These are phyloP conservation scores for Philereme transversata DNA, from an alignment of 2,888 invertebrate genomes.

Conservation along the genomic window DNA sequence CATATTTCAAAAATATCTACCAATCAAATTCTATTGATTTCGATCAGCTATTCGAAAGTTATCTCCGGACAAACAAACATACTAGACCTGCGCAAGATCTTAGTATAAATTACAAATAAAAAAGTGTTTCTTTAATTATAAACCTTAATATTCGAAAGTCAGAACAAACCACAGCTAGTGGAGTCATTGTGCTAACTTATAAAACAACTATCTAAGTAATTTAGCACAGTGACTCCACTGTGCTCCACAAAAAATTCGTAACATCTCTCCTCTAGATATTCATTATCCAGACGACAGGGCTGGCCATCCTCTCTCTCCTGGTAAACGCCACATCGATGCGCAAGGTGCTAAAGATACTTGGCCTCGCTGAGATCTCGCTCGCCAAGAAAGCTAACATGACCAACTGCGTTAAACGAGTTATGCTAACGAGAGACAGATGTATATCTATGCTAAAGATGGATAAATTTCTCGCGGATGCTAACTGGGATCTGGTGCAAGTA, in stretches of 20 bases:
- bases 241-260: neutral
- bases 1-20: too few relatives aligned
- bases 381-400: conserved; percentile 83
- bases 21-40: too few relatives aligned
- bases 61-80: too few relatives aligned
- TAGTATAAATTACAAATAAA: too few relatives aligned
- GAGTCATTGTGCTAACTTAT: too few relatives aligned
- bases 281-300: conserved; percentile 82
- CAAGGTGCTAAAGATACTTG: conserved; percentile 77
- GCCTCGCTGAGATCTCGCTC: conserved; percentile 76
- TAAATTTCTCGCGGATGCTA: conserved; percentile 86
- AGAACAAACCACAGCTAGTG: too few relatives aligned
- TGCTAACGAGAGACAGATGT: conserved; percentile 74
- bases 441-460: conserved; percentile 85
- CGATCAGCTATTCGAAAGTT: too few relatives aligned
- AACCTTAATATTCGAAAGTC: too few relatives aligned
- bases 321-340: conserved; percentile 84
- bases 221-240: too few relatives aligned
- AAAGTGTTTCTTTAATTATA: too few relatives aligned
- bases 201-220: too few relatives aligned
- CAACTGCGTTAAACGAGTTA: conserved; percentile 79
- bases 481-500: conserved; percentile 84
- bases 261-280: conserved; percentile 60
- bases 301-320: conserved; percentile 82
- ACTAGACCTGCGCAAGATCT: too few relatives aligned